Evolutionary conservation across 2,113 vertebrate genomes (phyloP), one percentile per base, ranked within the genome.

Genomic region (Muntiacus reevesi): DNA sequence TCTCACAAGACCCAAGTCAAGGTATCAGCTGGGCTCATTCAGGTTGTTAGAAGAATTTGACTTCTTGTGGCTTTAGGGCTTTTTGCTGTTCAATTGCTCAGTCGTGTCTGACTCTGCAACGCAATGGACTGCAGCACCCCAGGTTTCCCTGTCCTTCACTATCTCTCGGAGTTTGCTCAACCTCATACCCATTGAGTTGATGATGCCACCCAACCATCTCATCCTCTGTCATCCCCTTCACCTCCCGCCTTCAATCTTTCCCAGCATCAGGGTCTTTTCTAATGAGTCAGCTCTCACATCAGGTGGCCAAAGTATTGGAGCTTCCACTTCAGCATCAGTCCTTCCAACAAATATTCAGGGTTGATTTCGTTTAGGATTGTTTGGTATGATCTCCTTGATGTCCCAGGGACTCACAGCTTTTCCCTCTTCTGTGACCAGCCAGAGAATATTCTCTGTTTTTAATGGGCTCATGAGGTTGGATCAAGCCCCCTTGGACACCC

Each of bases 251-350:
- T 40, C 67, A 23, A 2, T 23, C 67, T 40, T 71, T 71, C n/a
- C 67, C 67, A 71, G n/a, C 67, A 12, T 23, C 57, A 23, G 19
- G n/a, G 6, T 71, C n/a, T 40, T 71, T 40, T 23, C 36, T 11
- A 23, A 3, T 3, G 67, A 6, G 19, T 23, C 3, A 1, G 10
- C n/a, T 71, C n/a, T 71, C 1, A 0, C 67, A 40, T 40, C n/a
- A 71, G 19, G 67, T 23, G n/a, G n/a, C n/a, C 67, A 40, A 23
- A 40, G n/a, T 40, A 23, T 6, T 40, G 5, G 67, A 40, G 19
- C 5, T 71, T 40, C 19, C 9, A 1, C n/a, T 71, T 40, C n/a
- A 40, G 10, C 67, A 12, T 71, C n/a, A 23, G n/a, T 71, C 19
- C n/a, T 71, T 71, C n/a, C 67, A 40, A 6, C 12, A 10, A 12